Evolutionary conservation across 2,888 invertebrate species (phyloP), one percentile per base, ranked within the genome.

Genomic region (Geophilus truncorum): DNA sequence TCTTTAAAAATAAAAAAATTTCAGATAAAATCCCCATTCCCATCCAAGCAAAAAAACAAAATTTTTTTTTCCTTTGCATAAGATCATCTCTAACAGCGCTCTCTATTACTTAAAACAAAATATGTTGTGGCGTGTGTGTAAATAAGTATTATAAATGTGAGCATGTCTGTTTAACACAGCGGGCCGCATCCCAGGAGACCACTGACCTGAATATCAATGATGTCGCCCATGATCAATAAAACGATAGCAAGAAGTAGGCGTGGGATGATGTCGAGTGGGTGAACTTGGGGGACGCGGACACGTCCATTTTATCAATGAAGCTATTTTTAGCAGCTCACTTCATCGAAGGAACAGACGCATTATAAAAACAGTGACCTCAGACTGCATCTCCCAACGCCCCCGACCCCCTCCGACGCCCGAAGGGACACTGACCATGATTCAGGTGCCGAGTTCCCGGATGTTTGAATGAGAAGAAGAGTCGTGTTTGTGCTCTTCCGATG

Each of bases 151-250:
- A 23, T 18, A 21, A n/a, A 62, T 23, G 57, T 18, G 23, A 18
- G n/a, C 23, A 23, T 23, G 57, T 23, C 3, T 62, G 57, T 6
- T 62, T 62, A 23, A 62, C 18, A 18, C 57, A 21, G 57, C 57
- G n/a, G 23, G 57, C 21, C 23, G 18, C 57, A 62, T 62, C 57
- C 57, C 23, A 18, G 10, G 18, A 62, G 57, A 62, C 57, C 57
- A 62, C 57, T 62, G 57, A 62, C 57, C 57, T 62, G 57, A 62
- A 62, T 62, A 62, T 62, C 57, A 62, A 62, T 62, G 57, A 1
- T 62, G 21, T 62, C 10, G 1, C 10, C n/a, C 18, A 5, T 62
- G 57, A 62, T 62, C 57, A 62, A n/a, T n/a, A n/a, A n/a, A n/a
- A n/a, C n/a, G n/a, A n/a, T n/a, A n/a, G n/a, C n/a, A n/a, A n/a